A percentile compares a stretch with the other conserved stretches of the same genome.
phyloP scores from a whole-genome alignment of 2,113 vertebrate species.

The Synodontis membranacea region DNA sequence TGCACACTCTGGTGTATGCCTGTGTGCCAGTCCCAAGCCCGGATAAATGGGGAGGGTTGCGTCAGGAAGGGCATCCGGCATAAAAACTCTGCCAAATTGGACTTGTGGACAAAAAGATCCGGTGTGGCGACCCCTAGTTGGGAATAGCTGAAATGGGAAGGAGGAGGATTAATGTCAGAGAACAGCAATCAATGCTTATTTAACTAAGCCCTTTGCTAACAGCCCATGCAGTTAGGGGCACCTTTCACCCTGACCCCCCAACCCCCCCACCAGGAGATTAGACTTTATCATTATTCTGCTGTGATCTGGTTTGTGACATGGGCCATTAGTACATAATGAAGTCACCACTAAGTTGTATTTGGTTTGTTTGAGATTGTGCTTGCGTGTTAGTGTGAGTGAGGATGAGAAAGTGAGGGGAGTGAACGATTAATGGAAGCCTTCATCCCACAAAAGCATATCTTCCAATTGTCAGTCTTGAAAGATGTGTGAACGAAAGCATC shows the following conservation, averaged over 20 bases:
- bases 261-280: neutral
- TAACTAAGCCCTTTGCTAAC: slow-evolving; percentile 50
- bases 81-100: too few relatives aligned
- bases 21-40: too few relatives aligned
- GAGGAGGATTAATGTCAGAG: slow-evolving; percentile 40
- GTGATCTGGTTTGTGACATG: neutral
- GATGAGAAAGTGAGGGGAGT: neutral
- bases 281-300: neutral
- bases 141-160: too few relatives aligned
- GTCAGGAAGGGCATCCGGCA: too few relatives aligned
- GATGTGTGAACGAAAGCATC: neutral
- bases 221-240: slow-evolving; percentile 15
- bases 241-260: slow-evolving; percentile 10
- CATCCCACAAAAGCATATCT: neutral
- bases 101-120: too few relatives aligned
- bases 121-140: too few relatives aligned
- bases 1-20: too few relatives aligned
- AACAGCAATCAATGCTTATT: slow-evolving; percentile 49
- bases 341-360: slow-evolving; percentile 15
- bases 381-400: neutral
- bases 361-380: neutral
- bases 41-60: too few relatives aligned
- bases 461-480: neutral
- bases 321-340: slow-evolving; percentile 9
- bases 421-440: neutral